Conservation (phyloP, 2,113 vertebrate species). For the Myocastor coypus region DNA sequence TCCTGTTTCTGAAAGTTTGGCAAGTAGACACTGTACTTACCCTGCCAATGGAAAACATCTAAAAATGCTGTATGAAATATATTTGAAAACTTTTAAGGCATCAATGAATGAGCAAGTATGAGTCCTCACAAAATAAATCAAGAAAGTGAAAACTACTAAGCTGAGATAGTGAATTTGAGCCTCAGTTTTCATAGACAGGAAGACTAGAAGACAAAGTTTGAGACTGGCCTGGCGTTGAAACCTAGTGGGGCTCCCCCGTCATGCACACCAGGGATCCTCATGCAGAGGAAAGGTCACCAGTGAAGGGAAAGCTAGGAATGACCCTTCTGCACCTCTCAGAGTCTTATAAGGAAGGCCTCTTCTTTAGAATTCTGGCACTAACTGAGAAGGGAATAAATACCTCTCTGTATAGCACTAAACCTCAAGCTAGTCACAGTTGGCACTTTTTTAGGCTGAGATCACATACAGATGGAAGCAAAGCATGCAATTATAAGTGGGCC, state of each 20-base stretch:
- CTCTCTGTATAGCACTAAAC: not conserved
- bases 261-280: not conserved
- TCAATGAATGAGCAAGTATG: conserved; percentile 13
- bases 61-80: conserved; percentile 15
- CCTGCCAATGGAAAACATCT: not conserved
- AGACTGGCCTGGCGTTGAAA: not conserved
- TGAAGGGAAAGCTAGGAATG: not conserved
- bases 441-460: not conserved
- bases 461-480: not conserved
- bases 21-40: not conserved
- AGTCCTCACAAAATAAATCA: not conserved
- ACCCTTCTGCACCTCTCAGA: fast-evolving
- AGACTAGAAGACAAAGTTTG: not conserved
- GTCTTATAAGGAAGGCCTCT: not conserved
- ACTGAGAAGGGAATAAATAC: not conserved
- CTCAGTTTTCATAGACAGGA: not conserved
- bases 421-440: not conserved
- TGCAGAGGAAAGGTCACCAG: not conserved
- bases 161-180: not conserved
- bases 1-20: conserved; percentile 44
- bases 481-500: not conserved
- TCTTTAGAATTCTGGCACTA: not conserved
- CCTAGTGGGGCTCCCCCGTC: not conserved
- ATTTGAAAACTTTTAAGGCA: conserved; percentile 18
- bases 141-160: not conserved